A percentile compares a stretch with the other conserved stretches of the same genome.
Evolutionary conservation across 2,888 invertebrate genomes (phyloP).

Genomic region (Callyntrura guangdongensis): DNA sequence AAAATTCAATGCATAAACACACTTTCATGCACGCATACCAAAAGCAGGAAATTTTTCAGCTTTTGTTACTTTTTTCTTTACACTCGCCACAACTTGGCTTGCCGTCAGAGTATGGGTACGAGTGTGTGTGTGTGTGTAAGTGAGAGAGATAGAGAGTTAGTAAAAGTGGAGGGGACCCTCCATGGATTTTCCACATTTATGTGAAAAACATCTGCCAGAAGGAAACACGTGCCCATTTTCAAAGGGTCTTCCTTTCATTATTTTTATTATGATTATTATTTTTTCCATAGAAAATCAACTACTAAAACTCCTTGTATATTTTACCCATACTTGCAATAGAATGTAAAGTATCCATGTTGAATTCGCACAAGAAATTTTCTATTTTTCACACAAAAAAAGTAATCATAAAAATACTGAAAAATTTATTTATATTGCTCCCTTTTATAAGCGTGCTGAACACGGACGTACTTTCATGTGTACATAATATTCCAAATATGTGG

Average conservation of each 20-base stretch:
- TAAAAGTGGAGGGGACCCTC: constrained; percentile 62
- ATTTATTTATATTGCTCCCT: constrained; percentile 73
- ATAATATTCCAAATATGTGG: constrained; percentile 70
- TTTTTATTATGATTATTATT: constrained; percentile 47
- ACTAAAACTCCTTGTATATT: constrained; percentile 7
- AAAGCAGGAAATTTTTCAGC: constrained; percentile 50
- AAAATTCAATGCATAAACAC: constrained; percentile 63
- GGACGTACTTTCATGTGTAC: neutral
- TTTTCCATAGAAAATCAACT: constrained; percentile 61
- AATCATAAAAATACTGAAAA: constrained; percentile 63
- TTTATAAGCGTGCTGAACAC: constrained; percentile 49
- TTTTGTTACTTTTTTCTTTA: neutral
- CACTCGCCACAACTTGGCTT: constrained; percentile 1
- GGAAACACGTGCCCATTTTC: constrained; percentile 78
- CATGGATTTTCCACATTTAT: constrained; percentile 85
- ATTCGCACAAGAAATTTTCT: constrained; percentile 73
- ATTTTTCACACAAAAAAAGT: constrained; percentile 77
- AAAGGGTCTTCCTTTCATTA: constrained; percentile 68
- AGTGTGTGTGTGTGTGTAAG: no score
- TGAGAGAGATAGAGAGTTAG: neutral
- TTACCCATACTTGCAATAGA: neutral
- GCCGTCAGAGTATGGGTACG: neutral
- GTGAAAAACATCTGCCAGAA: constrained; percentile 85
- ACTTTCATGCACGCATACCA: neutral
- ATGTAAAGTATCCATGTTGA: constrained; percentile 42